Conservation (phyloP, 2,797 vertebrate species). For the Lepus oiostolus region DNA sequence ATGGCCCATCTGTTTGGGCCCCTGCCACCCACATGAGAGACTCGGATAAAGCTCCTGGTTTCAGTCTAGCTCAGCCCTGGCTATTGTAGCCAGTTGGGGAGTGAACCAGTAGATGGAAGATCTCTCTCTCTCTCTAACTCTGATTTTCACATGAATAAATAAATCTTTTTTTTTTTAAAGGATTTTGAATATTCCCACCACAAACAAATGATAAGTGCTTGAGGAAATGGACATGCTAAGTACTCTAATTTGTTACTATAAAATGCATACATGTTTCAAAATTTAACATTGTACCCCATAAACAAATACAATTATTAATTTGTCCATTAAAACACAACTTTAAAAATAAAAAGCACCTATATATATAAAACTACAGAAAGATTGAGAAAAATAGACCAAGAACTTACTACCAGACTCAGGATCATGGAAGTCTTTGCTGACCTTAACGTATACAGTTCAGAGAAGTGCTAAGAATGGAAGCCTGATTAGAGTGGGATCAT, state of each 20-base stretch:
- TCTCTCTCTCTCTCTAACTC: too few relatives aligned
- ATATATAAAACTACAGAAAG: neutral
- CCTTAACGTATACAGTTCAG: conserved; percentile 4
- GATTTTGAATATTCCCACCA: neutral
- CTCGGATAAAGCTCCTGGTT: too few relatives aligned
- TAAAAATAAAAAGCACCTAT: neutral
- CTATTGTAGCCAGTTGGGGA: too few relatives aligned
- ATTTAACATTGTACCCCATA: neutral
- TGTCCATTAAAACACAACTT: neutral
- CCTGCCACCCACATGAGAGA: too few relatives aligned
- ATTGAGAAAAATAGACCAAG: conserved; percentile 42
- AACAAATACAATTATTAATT: neutral
- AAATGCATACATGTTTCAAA: neutral
- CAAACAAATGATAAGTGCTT: neutral
- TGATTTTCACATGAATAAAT: too few relatives aligned
- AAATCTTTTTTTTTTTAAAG: neutral
- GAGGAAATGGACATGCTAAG: neutral
- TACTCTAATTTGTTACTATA: neutral
- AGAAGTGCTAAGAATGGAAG: conserved; percentile 1
- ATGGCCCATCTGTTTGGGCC: too few relatives aligned
- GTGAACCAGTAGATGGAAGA: too few relatives aligned
- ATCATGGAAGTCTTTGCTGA: conserved; percentile 9
- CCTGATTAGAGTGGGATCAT: neutral
- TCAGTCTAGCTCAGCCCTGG: too few relatives aligned
- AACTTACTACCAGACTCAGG: conserved; percentile 24